These are phyloP conservation scores for Chymomyza caudatula DNA, from an alignment of 2,888 invertebrate genomes.

Conservation along the genomic window DNA sequence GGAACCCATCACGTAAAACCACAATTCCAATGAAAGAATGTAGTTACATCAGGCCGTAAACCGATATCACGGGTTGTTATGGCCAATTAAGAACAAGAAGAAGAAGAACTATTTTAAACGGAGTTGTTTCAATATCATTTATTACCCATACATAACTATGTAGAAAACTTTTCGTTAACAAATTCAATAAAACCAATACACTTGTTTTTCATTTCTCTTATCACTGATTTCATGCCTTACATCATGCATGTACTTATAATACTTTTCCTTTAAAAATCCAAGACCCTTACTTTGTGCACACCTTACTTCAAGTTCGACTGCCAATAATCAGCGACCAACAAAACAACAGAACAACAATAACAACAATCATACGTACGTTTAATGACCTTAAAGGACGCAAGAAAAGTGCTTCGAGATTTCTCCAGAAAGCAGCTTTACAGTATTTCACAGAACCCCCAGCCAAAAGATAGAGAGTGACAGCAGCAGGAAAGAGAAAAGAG, in stretches of 20 bases:
- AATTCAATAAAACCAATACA: too few species aligned
- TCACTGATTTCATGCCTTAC: not conserved
- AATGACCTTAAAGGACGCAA: slow-evolving; percentile 75
- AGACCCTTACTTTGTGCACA: not conserved
- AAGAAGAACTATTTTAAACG: too few species aligned
- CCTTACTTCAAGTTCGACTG: not conserved
- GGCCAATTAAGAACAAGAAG: too few species aligned
- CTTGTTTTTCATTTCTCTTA: too few species aligned
- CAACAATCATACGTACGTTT: slow-evolving; percentile 47
- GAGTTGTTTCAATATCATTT: too few species aligned
- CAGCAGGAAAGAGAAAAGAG: slow-evolving; percentile 40
- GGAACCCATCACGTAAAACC: too few species aligned
- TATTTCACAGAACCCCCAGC: slow-evolving; percentile 12
- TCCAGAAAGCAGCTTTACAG: slow-evolving; percentile 44
- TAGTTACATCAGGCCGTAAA: too few species aligned
- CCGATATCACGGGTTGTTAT: too few species aligned
- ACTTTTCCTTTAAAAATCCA: not conserved
- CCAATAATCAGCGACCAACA: not conserved
- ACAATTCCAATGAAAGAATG: too few species aligned
- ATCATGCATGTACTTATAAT: not conserved
- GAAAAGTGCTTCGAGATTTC: slow-evolving; percentile 56
- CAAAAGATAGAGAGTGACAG: slow-evolving; percentile 21
- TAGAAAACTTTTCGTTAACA: too few species aligned
- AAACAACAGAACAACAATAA: not conserved
- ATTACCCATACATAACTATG: too few species aligned